These are phyloP conservation scores for Standfussiana lucernea DNA, from an alignment of 2,888 invertebrate species.

Conservation along the genomic window DNA sequence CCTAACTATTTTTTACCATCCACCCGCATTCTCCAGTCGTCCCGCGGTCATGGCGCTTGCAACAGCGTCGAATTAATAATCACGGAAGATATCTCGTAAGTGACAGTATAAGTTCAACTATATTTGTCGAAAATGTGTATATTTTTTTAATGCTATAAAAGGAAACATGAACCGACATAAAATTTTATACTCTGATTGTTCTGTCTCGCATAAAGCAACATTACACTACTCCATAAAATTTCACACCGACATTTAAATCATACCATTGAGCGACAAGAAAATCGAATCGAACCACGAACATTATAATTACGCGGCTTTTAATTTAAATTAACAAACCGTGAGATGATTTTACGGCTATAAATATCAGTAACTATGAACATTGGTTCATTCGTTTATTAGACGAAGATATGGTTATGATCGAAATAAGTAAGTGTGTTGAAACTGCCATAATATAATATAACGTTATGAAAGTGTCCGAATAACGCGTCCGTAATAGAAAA, in stretches of 20 bases:
- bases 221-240: constrained; percentile 69
- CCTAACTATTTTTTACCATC: no score
- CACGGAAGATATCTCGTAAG: no score
- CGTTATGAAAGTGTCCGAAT: constrained; percentile 74
- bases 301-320: constrained; percentile 84
- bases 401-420: constrained; percentile 70
- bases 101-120: no score
- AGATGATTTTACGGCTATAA: constrained; percentile 82
- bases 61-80: no score
- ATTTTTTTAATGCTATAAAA: constrained; percentile 17
- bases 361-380: constrained; percentile 76
- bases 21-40: no score
- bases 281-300: constrained; percentile 78
- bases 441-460: constrained; percentile 69
- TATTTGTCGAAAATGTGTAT: background rate
- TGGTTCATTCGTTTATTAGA: constrained; percentile 65
- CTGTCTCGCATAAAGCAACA: constrained; percentile 65
- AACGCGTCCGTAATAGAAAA: constrained; percentile 72
- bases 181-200: constrained; percentile 41
- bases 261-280: constrained; percentile 79
- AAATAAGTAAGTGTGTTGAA: constrained; percentile 67
- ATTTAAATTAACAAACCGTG: constrained; percentile 84
- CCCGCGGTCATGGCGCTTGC: no score
- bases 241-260: constrained; percentile 78
- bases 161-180: constrained; percentile 2